A percentile compares a stretch with the other conserved stretches of the same genome.
These are phyloP conservation scores for Dinomys branickii DNA, from an alignment of 2,113 vertebrate species.

Conservation along the genomic window DNA sequence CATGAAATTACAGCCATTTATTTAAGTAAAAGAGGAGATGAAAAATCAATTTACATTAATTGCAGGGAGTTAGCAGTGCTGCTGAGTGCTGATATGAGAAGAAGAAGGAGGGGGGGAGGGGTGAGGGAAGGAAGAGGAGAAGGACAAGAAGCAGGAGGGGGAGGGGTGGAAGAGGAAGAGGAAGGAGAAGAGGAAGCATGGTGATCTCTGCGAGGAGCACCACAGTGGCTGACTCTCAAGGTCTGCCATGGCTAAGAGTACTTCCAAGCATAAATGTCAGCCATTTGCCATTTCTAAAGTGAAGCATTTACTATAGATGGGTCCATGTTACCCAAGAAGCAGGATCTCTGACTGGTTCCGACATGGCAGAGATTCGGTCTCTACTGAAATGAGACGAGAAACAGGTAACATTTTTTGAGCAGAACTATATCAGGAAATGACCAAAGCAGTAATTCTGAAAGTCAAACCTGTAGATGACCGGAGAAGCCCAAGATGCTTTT, in stretches of 20 bases:
- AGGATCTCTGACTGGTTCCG: neutral
- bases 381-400: neutral
- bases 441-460: too few relatives aligned
- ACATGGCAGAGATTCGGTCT: neutral
- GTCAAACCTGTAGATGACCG: neutral
- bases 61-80: accelerated
- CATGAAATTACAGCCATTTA: neutral
- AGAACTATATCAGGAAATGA: neutral
- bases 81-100: too few relatives aligned
- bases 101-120: too few relatives aligned
- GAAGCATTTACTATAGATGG: neutral
- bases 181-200: too few relatives aligned
- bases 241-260: accelerated
- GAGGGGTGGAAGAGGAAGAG: too few relatives aligned
- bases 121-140: accelerated
- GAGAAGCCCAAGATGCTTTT: neutral
- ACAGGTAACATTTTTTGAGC: neutral
- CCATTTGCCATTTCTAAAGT: too few relatives aligned
- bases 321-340: accelerated
- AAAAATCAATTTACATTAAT: neutral
- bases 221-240: accelerated
- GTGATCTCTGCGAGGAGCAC: neutral
- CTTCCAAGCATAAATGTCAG: accelerated
- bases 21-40: neutral
- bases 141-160: too few relatives aligned